phyloP scores from a whole-genome alignment of 2,888 invertebrate species.

The Sinelater perroti region DNA sequence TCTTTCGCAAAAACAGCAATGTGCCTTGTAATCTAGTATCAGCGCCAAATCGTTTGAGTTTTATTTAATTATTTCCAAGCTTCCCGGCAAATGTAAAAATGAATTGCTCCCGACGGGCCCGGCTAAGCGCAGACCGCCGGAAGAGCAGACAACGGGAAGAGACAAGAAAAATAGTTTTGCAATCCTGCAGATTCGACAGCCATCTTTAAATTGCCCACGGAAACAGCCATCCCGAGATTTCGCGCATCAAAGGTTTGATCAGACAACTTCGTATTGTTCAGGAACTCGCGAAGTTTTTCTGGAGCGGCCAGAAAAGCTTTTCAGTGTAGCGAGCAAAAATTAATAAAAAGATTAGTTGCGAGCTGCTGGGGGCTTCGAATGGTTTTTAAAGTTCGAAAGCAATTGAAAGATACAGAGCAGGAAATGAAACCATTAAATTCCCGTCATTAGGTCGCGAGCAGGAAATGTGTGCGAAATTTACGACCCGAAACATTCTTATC shows the following conservation, averaged over 20 bases:
- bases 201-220: conserved; percentile 27
- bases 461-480: conserved; percentile 10
- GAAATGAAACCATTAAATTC: conserved; percentile 20
- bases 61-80: too few species aligned
- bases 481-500: conserved; percentile 10
- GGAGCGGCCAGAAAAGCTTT: conserved; percentile 28
- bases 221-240: conserved; percentile 38
- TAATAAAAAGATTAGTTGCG: conserved; percentile 28
- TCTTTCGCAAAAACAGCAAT: too few species aligned
- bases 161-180: conserved; percentile 16
- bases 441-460: conserved; percentile 7
- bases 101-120: conserved; percentile 3
- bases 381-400: conserved; percentile 23
- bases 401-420: conserved; percentile 24
- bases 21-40: too few species aligned
- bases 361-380: conserved; percentile 17
- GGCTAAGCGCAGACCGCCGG: not conserved
- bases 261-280: conserved; percentile 38
- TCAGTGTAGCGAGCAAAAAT: conserved; percentile 29
- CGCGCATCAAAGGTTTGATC: conserved; percentile 39
- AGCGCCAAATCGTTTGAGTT: too few species aligned
- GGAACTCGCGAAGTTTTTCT: conserved; percentile 28
- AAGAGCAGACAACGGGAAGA: conserved; percentile 5
- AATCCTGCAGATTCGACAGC: conserved; percentile 7
- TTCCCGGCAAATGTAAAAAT: too few species aligned